Percentiles rank a stretch among this genome's conserved stretches.
These are phyloP conservation scores for Plectrocnemia conspersa DNA, from an alignment of 1,140 invertebrate species.

Conservation along the genomic window DNA sequence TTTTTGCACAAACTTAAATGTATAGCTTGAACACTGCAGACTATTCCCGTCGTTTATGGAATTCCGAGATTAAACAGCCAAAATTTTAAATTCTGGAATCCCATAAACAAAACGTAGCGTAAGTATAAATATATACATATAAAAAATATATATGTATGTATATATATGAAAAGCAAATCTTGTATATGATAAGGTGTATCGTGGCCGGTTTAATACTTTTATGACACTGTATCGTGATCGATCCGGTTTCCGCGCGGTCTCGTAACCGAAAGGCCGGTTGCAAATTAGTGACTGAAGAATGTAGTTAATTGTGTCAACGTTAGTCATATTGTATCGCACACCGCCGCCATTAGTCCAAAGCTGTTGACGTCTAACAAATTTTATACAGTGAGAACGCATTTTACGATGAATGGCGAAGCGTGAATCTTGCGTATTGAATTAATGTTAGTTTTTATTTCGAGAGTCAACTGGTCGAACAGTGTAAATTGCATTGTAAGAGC, in stretches of 20 bases:
- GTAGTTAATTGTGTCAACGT: slow-evolving; percentile 26
- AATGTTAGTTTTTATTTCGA: no score
- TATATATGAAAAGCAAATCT: neutral
- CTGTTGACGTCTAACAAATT: slow-evolving; percentile 34
- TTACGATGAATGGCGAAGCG: neutral
- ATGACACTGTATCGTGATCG: no score
- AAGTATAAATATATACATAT: no score
- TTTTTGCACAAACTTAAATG: no score
- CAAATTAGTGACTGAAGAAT: slow-evolving; percentile 16
- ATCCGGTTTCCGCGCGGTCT: neutral
- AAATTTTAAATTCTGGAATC: no score
- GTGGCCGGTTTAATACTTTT: no score
- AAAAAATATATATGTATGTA: neutral
- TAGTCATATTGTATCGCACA: slow-evolving; percentile 27
- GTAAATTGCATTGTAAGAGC: no score
- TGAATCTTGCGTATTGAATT: slow-evolving; percentile 2
- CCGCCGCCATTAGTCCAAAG: slow-evolving; percentile 28
- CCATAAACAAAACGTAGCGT: no score
- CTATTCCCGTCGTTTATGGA: no score
- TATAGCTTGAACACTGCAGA: no score
- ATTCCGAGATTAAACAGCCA: no score
- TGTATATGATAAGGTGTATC: neutral
- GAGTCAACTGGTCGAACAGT: no score
- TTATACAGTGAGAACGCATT: slow-evolving; percentile 26
- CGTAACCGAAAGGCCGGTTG: neutral